These are phyloP conservation scores for Petromus typicus DNA, from an alignment of 2,113 vertebrate genomes.

Conservation along the genomic window DNA sequence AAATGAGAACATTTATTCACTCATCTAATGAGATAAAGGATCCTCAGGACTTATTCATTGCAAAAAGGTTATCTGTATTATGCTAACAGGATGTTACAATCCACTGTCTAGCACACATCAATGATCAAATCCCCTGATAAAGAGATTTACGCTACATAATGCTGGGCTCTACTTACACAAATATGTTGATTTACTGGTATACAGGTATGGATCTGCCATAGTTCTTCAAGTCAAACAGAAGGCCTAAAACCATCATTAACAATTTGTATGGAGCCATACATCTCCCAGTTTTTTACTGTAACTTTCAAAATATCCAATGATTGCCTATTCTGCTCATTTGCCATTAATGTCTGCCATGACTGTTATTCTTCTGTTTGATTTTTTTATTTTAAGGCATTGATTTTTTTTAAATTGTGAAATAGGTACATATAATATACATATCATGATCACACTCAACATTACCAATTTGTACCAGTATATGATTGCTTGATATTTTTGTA, in stretches of 20 bases:
- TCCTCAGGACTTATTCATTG: constrained; percentile 1
- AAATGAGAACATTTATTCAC: constrained; percentile 1
- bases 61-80: constrained; percentile 3
- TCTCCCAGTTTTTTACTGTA: neutral
- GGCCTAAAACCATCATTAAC: neutral
- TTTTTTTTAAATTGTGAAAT: too few species aligned
- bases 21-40: neutral
- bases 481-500: neutral
- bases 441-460: too few species aligned
- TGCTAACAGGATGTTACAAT: constrained; percentile 1
- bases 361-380: neutral
- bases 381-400: neutral
- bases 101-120: neutral
- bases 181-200: neutral
- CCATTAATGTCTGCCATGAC: neutral
- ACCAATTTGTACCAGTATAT: too few species aligned
- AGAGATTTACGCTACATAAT: constrained; percentile 11
- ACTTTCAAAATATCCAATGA: neutral
- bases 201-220: neutral
- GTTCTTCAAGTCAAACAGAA: neutral
- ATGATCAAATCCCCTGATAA: neutral
- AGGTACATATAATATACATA: too few species aligned
- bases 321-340: neutral
- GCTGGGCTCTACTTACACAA: neutral
- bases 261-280: neutral